Percentiles rank a stretch among this genome's conserved stretches.
phyloP scores from a whole-genome alignment of 2,113 vertebrate species.

The Monarcha castaneiventris region DNA sequence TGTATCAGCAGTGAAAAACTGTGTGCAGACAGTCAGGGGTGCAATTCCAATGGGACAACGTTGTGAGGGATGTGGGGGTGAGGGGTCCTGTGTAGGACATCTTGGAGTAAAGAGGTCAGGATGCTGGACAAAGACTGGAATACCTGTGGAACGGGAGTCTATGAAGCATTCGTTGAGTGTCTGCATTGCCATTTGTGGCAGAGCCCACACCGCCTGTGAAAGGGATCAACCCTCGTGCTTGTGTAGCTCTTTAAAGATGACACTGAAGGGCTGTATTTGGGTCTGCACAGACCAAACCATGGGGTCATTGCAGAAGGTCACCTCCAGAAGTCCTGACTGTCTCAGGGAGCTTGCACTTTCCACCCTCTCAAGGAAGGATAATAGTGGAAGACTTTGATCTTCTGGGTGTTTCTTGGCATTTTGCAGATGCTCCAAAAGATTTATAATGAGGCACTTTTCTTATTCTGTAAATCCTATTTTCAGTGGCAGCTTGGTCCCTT shows the following conservation, averaged over 20 bases:
- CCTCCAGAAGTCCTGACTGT: neutral
- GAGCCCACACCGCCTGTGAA: neutral
- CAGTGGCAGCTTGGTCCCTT: neutral
- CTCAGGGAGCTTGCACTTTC: neutral
- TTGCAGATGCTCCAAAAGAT: neutral
- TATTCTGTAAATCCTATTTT: neutral
- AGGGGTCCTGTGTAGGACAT: neutral
- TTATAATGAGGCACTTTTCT: neutral
- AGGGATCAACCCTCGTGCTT: neutral
- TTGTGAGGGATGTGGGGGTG: neutral
- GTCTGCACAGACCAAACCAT: neutral
- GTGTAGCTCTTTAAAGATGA: neutral
- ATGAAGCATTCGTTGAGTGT: neutral
- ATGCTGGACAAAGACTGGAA: neutral
- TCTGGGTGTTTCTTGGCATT: neutral
- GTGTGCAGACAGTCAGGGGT: neutral
- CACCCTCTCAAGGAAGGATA: neutral
- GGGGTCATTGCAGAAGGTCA: neutral
- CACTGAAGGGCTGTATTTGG: neutral
- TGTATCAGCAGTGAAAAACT: neutral
- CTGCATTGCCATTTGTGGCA: neutral
- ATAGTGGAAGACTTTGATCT: neutral
- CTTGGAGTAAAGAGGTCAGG: neutral
- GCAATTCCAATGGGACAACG: fast-evolving
- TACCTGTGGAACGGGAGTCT: neutral